Evolutionary conservation across 2,113 vertebrate species (phyloP).

Genomic region (Plotosus lineatus): DNA sequence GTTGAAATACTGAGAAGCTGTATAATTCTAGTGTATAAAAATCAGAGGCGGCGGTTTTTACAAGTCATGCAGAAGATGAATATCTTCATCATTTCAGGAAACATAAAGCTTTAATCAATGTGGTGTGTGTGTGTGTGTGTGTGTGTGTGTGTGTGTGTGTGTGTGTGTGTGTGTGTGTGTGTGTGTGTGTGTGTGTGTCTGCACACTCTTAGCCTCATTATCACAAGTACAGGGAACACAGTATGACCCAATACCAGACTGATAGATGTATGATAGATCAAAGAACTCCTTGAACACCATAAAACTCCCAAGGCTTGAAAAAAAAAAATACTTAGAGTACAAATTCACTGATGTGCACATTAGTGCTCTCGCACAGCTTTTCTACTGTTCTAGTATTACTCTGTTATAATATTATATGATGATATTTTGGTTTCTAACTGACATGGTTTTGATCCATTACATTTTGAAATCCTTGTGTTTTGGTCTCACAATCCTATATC

Average conservation of each 20-base stretch:
- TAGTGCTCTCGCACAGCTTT: neutral
- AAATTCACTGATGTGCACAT: neutral
- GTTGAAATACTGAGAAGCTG: neutral
- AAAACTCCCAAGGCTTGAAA: constrained; percentile 3
- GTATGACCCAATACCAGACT: neutral
- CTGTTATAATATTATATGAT: neutral
- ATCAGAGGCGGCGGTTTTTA: neutral
- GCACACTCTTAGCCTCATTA: neutral
- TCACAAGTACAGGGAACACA: neutral
- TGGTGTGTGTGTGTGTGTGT: neutral
- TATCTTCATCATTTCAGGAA: constrained; percentile 12
- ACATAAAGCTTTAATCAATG: constrained; percentile 24
- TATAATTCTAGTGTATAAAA: constrained; percentile 5
- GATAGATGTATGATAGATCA: constrained; percentile 8
- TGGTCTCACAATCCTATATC: neutral
- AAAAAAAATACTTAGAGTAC: neutral
- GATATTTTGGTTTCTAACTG: neutral
- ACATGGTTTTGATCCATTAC: neutral
- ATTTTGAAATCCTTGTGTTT: neutral
- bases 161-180: neutral
- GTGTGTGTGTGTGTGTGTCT: neutral
- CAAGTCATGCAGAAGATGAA: constrained; percentile 42
- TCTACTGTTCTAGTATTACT: neutral
- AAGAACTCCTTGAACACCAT: neutral
- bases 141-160: neutral